Evolutionary conservation across 2,888 invertebrate species (phyloP), one percentile per base, ranked within the genome.

Genomic region (Meganola albula): DNA sequence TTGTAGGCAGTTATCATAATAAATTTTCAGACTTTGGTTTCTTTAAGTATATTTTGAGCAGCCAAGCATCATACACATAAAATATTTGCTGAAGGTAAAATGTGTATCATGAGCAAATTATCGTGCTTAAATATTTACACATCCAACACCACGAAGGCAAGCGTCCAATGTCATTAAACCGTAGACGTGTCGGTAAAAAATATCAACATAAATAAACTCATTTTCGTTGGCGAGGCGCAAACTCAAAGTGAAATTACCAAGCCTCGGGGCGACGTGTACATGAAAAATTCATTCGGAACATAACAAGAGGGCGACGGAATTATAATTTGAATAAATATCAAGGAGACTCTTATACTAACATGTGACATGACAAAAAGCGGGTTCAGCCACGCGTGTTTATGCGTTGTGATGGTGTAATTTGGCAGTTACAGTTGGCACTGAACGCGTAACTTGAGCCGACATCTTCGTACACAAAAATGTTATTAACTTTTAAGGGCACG

Each of bases 311-410:
- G 82, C 70, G 80, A 63, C 66, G 71, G 74, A 74, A 72, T 77
- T 74, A 83, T 80, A 80, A 84, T 83, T 84, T 84, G 78, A 84
- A 85, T 84, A 84, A 83, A 84, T 80, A 82, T 80, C 68, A 77
- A 72, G 72, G 48, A 61, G 54, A 51, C 53, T 58, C 61, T 62
- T 73, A 69, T 61, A 67, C n/a, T n/a, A n/a, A n/a, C 69, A 61
- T 55, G 67, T 72, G 75, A 75, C 70, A 70, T 74, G 80, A 82
- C 82, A 78, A 78, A 76, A 73, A 73, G 71, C 65, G 65, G 53
- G 66, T 52, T 58, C 80, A 78, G 67, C 72, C 76, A 66, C 61
- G 74, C 76, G 75, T 74, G 76, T 63, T 78, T 72, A 77, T 78
- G 61, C 66, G 73, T 69, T 71, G 65, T 74, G 80, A 82, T 75